Base-by-base conservation (phyloP, 37 sponge, comb jelly and placozoan genomes). In the Petrosia ficiformis region DNA sequence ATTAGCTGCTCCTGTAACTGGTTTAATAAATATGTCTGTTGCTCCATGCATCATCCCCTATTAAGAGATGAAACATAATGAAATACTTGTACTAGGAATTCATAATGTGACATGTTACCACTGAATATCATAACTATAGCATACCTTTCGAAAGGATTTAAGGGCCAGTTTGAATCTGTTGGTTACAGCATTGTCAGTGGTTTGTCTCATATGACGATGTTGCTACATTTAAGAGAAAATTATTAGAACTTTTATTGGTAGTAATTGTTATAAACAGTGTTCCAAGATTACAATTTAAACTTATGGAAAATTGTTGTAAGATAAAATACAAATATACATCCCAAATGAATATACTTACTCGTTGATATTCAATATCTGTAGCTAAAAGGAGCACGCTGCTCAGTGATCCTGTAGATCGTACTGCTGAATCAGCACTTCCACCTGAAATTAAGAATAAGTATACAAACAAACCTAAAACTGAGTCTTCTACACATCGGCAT, bases 1-100 rank as follows among this genome's bases (percentile, higher is more conserved):
- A 3, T 24, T 79, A 3, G 26, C 4, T 67, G 84, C 84, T 30
- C 84, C 84, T 80, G 57, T 29, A 3, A 75, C 28, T 29, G 76
- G 76, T 31, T 75, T 75, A 19, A 60, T 28, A 39, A 75, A 35
- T 6, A 75, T 75, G 41, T 75, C 76, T 39, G 76, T 75, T 8
- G 61, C 57, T 3, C 74, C 76, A 14, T 60, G 63, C 1, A 75
- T 11, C 39, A 75, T 4, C 40, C 76, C 76, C 63, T 59, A 44
- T 57, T 32, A n/a, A n/a, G n/a, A n/a, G 31, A 60, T 32, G 31
- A 32, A 6, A 60, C 31, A 3, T 10, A 32, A 3, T 32, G 5
- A n/a, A n/a, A n/a, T n/a, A n/a, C n/a, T n/a, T n/a, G n/a, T n/a
- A n/a, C n/a, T n/a, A n/a, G n/a, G n/a, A n/a, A n/a, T n/a, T n/a